phyloP scores from a whole-genome alignment of 2,797 vertebrate genomes.

The Tragopan temminckii region DNA sequence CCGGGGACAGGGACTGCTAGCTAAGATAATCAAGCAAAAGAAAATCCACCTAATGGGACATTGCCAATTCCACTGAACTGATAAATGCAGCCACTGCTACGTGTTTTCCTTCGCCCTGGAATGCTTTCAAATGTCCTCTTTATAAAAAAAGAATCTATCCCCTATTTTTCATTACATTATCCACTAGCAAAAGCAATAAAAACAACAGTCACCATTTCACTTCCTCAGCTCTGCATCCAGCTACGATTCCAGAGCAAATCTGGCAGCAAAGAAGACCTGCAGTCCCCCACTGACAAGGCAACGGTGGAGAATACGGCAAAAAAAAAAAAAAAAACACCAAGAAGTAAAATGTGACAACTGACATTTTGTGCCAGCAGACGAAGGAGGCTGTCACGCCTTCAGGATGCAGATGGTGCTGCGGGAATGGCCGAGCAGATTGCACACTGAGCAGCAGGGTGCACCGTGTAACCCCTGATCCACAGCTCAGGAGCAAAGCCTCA shows the following conservation, averaged over 20 bases:
- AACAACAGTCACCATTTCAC: not conserved
- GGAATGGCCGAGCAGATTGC: not conserved
- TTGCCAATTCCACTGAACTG: not conserved
- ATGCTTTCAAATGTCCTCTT: not conserved
- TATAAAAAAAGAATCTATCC: not conserved
- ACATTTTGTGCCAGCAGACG: not conserved
- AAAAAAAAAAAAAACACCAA: not conserved
- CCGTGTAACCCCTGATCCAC: not conserved
- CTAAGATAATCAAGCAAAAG: slow-evolving; percentile 39
- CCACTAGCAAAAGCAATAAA: not conserved
- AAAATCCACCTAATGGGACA: slow-evolving; percentile 52
- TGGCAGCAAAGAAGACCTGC: not conserved
- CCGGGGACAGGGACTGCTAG: slow-evolving; percentile 44
- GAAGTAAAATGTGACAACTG: not conserved
- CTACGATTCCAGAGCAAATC: not conserved
- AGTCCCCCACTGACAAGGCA: not conserved
- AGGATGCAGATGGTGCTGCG: not conserved
- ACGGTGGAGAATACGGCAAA: not conserved
- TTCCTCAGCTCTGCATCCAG: not conserved
- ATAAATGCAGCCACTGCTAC: not conserved
- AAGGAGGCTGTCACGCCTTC: not conserved
- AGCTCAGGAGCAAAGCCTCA: rapidly evolving
- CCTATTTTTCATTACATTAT: not conserved
- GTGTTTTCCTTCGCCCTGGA: not conserved
- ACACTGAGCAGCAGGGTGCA: not conserved